Evolutionary conservation across 2,888 invertebrate genomes (phyloP), one percentile per base, ranked within the genome.

Genomic region (Tridacna crocea): DNA sequence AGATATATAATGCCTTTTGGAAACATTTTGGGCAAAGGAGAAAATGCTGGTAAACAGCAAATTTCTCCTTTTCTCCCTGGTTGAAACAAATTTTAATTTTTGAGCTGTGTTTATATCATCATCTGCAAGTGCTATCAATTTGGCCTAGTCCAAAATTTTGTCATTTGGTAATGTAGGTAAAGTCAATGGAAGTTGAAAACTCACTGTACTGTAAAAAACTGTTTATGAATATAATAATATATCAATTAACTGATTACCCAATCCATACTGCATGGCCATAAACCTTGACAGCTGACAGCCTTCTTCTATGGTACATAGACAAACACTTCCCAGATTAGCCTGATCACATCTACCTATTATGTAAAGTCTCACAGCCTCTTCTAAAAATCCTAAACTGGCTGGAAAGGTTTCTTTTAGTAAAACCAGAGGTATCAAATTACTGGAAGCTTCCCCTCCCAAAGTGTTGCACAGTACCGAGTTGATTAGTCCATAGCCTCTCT

Each of bases 221-320:
- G 36, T 36, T 36, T 36, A 36, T 36, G 8, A 36, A 36, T 36
- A 36, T 36, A 36, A 2, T 8, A 36, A 8, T 36, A 8, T 36
- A 36, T 36, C 36, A 36, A 36, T 36, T 4, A 36, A 36, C 36
- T 36, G 36, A n/a, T 55, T 79, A 84, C 84, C 82, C 75, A 79
- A 82, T 55, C 86, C 86, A 48, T 79, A 74, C 24, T 83, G 72
- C 26, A 73, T 58, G n/a, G 82, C 77, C 48, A 83, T 60, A 63
- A 86, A 86, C 15, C 83, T 58, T 17, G 79, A 79, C 3, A 86
- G 75, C 48, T 77, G 79, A 26, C 76, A 72, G 0, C 86, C 86
- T 58, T 86, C 86, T 36, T 77, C 80, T 4, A 68, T n/a, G 4
- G 63, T 60, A 66, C 80, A 82, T 63, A 72, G 75, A 63, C 63